Evolutionary conservation across 2,888 invertebrate genomes (phyloP).

Genomic region (Hymenopus coronatus): DNA sequence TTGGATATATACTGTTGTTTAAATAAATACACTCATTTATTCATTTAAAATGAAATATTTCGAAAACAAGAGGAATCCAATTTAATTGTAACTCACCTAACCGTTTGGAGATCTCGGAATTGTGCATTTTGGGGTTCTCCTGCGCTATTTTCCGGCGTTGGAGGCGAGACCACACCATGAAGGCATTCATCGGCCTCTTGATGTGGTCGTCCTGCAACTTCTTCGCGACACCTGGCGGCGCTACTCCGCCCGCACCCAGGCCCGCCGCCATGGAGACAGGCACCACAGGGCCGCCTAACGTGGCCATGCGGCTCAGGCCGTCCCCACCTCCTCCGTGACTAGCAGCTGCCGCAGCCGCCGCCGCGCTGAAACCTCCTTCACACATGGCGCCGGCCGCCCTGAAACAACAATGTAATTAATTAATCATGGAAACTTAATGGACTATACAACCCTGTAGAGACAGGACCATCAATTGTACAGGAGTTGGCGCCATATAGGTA

Average conservation of each 20-base stretch:
- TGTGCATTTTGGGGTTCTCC: slow-evolving; percentile 98
- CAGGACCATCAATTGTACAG: too few species aligned
- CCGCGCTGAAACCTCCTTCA: slow-evolving; percentile 62
- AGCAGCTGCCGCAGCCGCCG: slow-evolving; percentile 70
- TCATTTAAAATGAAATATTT: too few species aligned
- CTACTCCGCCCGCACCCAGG: slow-evolving; percentile 50
- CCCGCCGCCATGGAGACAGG: slow-evolving; percentile 51
- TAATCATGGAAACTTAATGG: too few species aligned
- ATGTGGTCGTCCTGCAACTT: slow-evolving; percentile 81
- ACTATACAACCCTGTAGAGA: too few species aligned
- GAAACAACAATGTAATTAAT: slow-evolving; percentile 40
- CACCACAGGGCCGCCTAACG: slow-evolving; percentile 59
- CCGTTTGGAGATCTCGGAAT: slow-evolving; percentile 92
- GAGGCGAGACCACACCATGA: slow-evolving; percentile 96
- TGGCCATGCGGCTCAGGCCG: slow-evolving; percentile 36
- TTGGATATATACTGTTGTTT: too few species aligned
- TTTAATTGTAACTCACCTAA: slow-evolving; percentile 62
- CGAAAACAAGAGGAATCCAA: too few species aligned
- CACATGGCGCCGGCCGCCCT: slow-evolving; percentile 75
- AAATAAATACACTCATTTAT: too few species aligned
- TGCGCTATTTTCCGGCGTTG: slow-evolving; percentile 94
- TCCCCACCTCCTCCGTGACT: slow-evolving; percentile 52
- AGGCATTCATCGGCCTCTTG: slow-evolving; percentile 97
- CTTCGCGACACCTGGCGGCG: slow-evolving; percentile 49
- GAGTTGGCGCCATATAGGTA: too few species aligned